Base-by-base conservation (phyloP, 2,888 invertebrate species). In the Brachylomia viminalis region DNA sequence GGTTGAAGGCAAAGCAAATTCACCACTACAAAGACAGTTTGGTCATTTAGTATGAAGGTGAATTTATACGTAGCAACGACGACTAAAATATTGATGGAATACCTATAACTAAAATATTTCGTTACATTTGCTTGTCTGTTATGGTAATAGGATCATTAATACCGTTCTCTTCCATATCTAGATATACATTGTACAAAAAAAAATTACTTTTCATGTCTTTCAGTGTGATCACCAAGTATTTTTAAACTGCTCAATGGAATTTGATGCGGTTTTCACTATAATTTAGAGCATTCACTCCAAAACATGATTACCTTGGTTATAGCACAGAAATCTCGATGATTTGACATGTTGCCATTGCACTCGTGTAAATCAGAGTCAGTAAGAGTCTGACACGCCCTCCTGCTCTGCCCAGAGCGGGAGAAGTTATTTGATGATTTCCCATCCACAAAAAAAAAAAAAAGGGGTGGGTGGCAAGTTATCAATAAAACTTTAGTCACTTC, bases 11-110 rank as follows among this genome's bases (percentile, higher is more conserved):
- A 76, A 69, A 68, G 54, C 27, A 38, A 75, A 75, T 30, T 33
- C 15, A 30, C 13, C 20, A 27, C 20, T 13, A 38, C n/a, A 58
- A 62, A 81, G 59, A 76, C 58, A 65, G 59, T 82, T 38, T 77
- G 17, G n/a, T 64, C 13, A 77, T 42, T 71, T 30, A 23, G 0
- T 52, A 33, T 75, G 42, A 52, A 75, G 23, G 11, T 15, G 65
- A 61, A 23, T 52, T 54, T 59, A n/a, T 13, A 27, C 11, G 20
- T 17, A 47, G 38, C 17, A 30, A 59, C 38, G 11, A n/a, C n/a
- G 7, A 67, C n/a, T 20, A 7, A 20, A 56, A 56, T 56, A 67
- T 67, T 56, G 7, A 67, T 56, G 7, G n/a, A 67, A 20, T 20
- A 20, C 0, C 13, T 27, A 13, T 3, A 30, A 45, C 7, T 7